These are phyloP conservation scores for Orchesella cincta DNA, from an alignment of 1,140 invertebrate genomes.

Conservation along the genomic window DNA sequence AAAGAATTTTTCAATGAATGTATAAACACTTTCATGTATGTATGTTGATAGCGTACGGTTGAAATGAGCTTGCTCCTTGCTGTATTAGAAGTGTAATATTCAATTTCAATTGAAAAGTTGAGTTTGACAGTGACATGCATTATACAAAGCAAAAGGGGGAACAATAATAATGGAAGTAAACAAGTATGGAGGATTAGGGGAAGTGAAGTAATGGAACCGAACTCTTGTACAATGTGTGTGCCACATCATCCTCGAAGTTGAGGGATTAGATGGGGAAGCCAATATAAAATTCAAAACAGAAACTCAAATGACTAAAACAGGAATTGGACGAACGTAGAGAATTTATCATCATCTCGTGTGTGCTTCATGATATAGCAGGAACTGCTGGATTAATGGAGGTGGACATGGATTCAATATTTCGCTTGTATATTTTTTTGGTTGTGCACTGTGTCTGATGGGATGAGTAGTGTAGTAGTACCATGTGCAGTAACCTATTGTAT, in stretches of 20 bases:
- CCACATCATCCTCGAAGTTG: neutral
- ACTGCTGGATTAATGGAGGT: neutral
- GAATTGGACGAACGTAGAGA: neutral
- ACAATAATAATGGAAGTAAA: neutral
- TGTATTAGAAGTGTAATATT: neutral
- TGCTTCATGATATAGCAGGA: neutral
- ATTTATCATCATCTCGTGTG: neutral
- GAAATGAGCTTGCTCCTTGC: neutral
- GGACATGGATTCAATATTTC: too few relatives aligned
- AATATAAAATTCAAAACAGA: slow-evolving; percentile 5
- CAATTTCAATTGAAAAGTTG: neutral
- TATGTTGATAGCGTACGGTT: neutral
- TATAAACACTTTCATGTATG: neutral
- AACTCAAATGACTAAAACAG: neutral
- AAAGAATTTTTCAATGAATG: neutral
- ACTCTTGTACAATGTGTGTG: neutral
- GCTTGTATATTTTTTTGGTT: too few relatives aligned
- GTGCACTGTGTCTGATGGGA: neutral
- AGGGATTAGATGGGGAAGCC: neutral
- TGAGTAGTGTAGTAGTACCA: neutral
- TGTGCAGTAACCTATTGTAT: neutral
- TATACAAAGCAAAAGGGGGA: neutral
- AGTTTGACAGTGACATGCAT: neutral
- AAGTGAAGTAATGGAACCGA: neutral
- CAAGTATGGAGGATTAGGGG: neutral